Percentiles rank a stretch among this genome's conserved stretches.
These are phyloP conservation scores for Phalanger gymnotis DNA, from an alignment of 2,797 vertebrate species.

Conservation along the genomic window DNA sequence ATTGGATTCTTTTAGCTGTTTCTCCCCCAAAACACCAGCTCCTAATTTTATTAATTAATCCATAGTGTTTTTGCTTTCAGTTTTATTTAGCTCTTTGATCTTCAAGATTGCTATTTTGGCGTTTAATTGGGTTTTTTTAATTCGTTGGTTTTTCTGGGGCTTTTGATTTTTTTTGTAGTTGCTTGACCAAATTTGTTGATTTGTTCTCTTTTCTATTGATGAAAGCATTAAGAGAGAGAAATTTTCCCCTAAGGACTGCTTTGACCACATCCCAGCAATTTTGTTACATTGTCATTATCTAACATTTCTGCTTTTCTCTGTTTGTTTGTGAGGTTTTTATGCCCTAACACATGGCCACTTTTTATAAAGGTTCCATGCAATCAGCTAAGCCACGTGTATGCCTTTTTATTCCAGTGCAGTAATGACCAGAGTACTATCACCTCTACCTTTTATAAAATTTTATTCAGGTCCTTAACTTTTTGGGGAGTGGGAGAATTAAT, in stretches of 20 bases:
- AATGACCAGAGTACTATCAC: neutral
- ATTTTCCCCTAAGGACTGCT: neutral
- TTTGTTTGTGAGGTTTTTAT: neutral
- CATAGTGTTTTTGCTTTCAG: neutral
- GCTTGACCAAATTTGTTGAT: neutral
- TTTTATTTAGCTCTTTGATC: neutral
- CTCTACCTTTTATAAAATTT: neutral
- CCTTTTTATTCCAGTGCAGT: neutral
- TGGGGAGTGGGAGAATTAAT: neutral
- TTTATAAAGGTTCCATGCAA: neutral
- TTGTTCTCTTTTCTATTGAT: neutral
- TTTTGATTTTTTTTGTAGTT: neutral
- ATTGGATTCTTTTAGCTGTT: neutral
- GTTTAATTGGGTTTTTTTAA: neutral
- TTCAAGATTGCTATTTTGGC: neutral
- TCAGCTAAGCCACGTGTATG: neutral
- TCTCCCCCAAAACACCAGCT: neutral
- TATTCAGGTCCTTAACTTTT: neutral
- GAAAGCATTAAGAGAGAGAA: neutral
- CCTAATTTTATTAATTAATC: neutral
- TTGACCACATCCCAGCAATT: neutral
- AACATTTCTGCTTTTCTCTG: neutral
- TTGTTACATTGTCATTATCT: neutral
- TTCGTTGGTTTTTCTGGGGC: neutral
- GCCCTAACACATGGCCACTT: neutral